These are phyloP conservation scores for Mionectes olivaceus DNA, from an alignment of 2,797 vertebrate genomes.

Conservation along the genomic window DNA sequence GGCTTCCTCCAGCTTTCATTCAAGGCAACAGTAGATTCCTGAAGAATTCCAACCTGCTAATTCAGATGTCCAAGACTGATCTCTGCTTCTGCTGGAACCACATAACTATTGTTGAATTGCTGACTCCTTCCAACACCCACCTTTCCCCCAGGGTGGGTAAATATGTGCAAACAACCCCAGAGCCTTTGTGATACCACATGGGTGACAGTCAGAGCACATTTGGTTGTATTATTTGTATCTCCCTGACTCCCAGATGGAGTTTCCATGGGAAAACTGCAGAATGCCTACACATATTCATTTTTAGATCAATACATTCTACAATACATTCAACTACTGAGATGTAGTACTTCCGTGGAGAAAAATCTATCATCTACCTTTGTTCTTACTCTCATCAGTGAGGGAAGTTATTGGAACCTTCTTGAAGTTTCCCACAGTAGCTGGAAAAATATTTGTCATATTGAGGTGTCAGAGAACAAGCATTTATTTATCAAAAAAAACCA, in stretches of 20 bases:
- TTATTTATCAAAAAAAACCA: neutral
- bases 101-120: no score
- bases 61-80: no score
- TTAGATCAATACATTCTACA: neutral
- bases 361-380: neutral
- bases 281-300: constrained; percentile 40
- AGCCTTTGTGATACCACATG: neutral
- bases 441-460: neutral
- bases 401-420: neutral
- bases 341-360: neutral
- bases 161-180: neutral
- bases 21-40: no score
- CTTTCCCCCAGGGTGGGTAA: neutral
- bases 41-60: no score
- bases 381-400: neutral
- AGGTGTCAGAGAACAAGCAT: neutral
- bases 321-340: no score
- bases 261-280: constrained; percentile 60
- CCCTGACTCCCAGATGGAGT: constrained; percentile 3
- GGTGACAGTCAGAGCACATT: neutral
- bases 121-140: neutral
- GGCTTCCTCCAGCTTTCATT: no score
- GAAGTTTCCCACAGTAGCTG: neutral
- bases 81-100: no score
- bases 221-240: neutral